Conservation (phyloP, 37 sponge, comb jelly and placozoan genomes). For the Dysidea cf. avara region DNA sequence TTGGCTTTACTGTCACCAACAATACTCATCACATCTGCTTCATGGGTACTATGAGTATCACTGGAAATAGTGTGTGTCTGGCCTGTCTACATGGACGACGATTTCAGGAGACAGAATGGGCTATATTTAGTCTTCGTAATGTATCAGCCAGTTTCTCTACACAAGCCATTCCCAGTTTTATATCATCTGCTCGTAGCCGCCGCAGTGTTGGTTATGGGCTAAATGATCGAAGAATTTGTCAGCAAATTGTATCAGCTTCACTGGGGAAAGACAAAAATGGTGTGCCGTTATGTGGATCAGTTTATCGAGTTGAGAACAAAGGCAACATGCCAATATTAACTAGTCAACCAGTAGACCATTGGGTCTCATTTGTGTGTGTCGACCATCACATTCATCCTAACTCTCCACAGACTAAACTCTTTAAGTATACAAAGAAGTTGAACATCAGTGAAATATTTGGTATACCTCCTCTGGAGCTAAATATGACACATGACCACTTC, state of each 20-base stretch:
- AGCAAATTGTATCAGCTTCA: slow-evolving; percentile 31
- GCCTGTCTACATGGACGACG: slow-evolving; percentile 75
- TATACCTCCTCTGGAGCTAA: slow-evolving; percentile 58
- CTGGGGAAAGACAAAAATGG: slow-evolving; percentile 27
- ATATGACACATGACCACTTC: slow-evolving; percentile 77
- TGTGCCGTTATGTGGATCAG: slow-evolving; percentile 25
- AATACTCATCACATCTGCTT: slow-evolving; percentile 48
- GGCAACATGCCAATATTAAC: slow-evolving; percentile 35
- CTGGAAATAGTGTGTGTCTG: slow-evolving; percentile 62
- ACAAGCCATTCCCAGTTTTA: slow-evolving; percentile 71
- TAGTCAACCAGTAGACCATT: slow-evolving; percentile 34
- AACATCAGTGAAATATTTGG: slow-evolving; percentile 57
- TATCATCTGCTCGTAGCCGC: not conserved
- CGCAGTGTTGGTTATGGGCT: not conserved
- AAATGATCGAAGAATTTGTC: slow-evolving; percentile 37
- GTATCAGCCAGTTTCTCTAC: slow-evolving; percentile 66
- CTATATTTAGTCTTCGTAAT: slow-evolving; percentile 57
- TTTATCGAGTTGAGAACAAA: slow-evolving; percentile 56
- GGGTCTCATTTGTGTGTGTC: slow-evolving; percentile 72
- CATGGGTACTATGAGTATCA: slow-evolving; percentile 58
- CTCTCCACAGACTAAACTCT: slow-evolving; percentile 5
- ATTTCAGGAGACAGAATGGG: slow-evolving; percentile 80
- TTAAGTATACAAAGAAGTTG: slow-evolving; percentile 36
- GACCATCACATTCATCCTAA: slow-evolving; percentile 36
- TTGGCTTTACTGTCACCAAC: slow-evolving; percentile 44